These are phyloP conservation scores for Poecilus cupreus DNA, from an alignment of 2,888 invertebrate species.

Conservation along the genomic window DNA sequence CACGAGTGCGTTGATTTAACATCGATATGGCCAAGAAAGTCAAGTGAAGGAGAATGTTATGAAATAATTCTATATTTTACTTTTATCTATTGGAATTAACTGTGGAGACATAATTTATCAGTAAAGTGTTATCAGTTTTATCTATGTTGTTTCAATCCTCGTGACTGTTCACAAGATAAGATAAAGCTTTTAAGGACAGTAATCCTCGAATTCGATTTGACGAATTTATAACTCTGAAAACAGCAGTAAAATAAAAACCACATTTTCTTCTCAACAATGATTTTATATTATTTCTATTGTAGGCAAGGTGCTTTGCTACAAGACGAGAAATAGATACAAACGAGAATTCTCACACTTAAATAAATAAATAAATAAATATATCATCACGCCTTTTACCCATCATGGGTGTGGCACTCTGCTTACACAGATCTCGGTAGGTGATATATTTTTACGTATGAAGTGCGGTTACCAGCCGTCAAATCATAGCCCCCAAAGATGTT, in stretches of 20 bases:
- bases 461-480: too few relatives aligned
- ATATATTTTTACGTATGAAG: too few relatives aligned
- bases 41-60: slow-evolving; percentile 6
- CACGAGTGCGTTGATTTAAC: slow-evolving; percentile 15
- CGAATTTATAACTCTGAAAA: background rate
- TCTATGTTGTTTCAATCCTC: background rate
- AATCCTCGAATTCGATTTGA: background rate
- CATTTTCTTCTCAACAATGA: too few relatives aligned
- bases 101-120: slow-evolving; percentile 8
- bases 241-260: background rate
- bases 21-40: slow-evolving; percentile 4
- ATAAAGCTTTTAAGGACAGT: background rate
- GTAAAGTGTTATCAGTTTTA: background rate
- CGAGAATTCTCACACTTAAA: too few relatives aligned
- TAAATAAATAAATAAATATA: too few relatives aligned
- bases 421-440: too few relatives aligned
- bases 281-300: too few relatives aligned
- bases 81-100: slow-evolving; percentile 4
- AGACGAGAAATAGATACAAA: too few relatives aligned
- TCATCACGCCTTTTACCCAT: too few relatives aligned
- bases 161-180: background rate
- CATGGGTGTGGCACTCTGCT: too few relatives aligned
- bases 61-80: background rate
- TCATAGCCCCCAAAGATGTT: too few relatives aligned
- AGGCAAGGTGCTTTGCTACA: too few relatives aligned